Base-by-base conservation (phyloP, 2,797 vertebrate genomes). In the Sorex maritimensis region DNA sequence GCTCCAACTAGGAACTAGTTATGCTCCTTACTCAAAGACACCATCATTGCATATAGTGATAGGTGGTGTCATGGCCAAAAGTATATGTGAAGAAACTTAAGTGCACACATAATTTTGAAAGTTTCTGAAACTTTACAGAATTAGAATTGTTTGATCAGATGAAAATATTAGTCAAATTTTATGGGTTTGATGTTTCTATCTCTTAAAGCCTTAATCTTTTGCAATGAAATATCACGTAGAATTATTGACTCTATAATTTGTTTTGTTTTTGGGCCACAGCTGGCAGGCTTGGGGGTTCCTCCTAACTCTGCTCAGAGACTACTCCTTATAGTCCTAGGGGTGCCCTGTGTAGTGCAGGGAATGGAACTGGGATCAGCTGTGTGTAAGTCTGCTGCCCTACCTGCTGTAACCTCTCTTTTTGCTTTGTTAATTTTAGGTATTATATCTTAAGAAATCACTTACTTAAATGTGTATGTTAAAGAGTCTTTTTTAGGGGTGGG, bases 121-220 rank as follows among this genome's bases (percentile, higher is more conserved):
- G 19, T 3, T 89, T 92, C 34, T 86, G 73, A 93, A 95, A 88
- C 23, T 77, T 81, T 68, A 19, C 91, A 86, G 93, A 92, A 68
- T 92, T 91, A 75, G 23, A 93, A 92, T 21, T 94, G 41, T 87
- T 95, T 81, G 49, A 52, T 52, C 68, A 81, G 58, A 34, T 68
- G 34, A 95, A 89, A 71, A 71, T 86, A 69, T 23, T 78, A 92
- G 75, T 81, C 28, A 90, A 89, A 93, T 72, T 72, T 17, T 86
- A 82, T 85, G 46, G 86, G 12, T 8, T 92, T 82, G 78, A 77
- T 92, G 58, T 71, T 81, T 83, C 41, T 49, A 28, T 12, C 10
- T 94, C 72, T 94, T 83, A 61, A 86, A 86, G 61, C 75, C 9
- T 69, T 93, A 73, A 72, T 94, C 38, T 90, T 55, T 91, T 95